phyloP scores from a whole-genome alignment of 2,797 vertebrate genomes.

The Tadarida brasiliensis region DNA sequence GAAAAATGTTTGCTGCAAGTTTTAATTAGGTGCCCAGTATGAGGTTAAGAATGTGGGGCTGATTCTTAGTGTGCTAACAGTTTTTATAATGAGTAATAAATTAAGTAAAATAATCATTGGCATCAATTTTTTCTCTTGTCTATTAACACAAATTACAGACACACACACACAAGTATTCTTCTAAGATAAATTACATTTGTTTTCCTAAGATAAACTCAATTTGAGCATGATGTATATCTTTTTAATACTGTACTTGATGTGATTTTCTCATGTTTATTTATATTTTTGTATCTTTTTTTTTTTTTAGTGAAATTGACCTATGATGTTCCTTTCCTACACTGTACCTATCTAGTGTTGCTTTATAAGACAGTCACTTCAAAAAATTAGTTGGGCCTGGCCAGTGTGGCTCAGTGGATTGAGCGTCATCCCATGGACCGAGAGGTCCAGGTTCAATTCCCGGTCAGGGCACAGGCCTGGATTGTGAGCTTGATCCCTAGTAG shows the following conservation, averaged over 20 bases:
- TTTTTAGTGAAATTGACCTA: neutral
- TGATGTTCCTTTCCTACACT: neutral
- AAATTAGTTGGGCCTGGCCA: neutral
- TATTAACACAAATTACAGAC: neutral
- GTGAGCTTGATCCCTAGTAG: too few relatives aligned
- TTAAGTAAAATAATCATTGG: neutral
- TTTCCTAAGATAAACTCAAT: conserved; percentile 43
- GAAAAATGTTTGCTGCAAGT: neutral
- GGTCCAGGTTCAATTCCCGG: too few relatives aligned
- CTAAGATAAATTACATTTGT: conserved; percentile 31
- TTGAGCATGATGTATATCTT: neutral
- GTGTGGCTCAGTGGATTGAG: too few relatives aligned
- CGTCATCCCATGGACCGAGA: too few relatives aligned
- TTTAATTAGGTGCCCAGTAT: neutral
- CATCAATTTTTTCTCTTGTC: neutral
- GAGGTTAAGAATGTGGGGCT: neutral
- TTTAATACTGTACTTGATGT: neutral
- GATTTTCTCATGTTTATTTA: neutral
- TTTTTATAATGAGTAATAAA: neutral
- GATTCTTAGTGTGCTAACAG: neutral
- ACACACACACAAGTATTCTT: neutral
- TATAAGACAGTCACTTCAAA: neutral
- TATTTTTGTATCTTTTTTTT: neutral
- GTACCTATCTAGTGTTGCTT: neutral
- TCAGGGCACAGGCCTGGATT: too few relatives aligned